Percentiles rank a stretch among this genome's conserved stretches.
phyloP scores from a whole-genome alignment of 2,888 invertebrate species.

The Agonopterix alstromeriana region DNA sequence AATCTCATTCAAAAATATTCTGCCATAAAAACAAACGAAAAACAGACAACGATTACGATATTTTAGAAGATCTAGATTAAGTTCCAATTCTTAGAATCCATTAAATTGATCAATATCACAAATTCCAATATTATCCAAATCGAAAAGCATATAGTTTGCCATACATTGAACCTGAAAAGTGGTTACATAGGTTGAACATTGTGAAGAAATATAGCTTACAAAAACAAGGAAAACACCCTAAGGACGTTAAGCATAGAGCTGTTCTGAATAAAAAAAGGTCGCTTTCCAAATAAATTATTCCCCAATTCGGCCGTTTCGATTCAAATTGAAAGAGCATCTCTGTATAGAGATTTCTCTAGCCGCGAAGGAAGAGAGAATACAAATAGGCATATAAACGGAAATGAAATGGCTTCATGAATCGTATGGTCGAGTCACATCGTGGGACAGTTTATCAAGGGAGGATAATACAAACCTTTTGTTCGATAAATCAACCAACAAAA shows the following conservation, averaged over 20 bases:
- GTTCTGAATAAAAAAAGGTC: conserved; percentile 54
- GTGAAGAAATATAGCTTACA: conserved; percentile 13
- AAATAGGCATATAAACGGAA: conserved; percentile 68
- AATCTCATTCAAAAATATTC: too few relatives aligned
- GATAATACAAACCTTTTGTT: conserved; percentile 33
- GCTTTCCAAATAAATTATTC: conserved; percentile 65
- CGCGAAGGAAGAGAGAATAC: conserved; percentile 63
- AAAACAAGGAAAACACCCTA: conserved; percentile 38
- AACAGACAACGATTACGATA: too few relatives aligned
- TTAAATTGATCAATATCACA: too few relatives aligned
- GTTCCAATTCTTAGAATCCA: too few relatives aligned
- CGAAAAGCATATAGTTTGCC: too few relatives aligned
- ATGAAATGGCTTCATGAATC: conserved; percentile 64
- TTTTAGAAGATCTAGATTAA: too few relatives aligned
- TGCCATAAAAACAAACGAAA: too few relatives aligned
- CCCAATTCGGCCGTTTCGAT: conserved; percentile 68
- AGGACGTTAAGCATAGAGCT: conserved; percentile 45
- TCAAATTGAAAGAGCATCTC: conserved; percentile 70
- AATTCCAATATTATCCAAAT: too few relatives aligned
- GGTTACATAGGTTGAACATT: conserved; percentile 2
- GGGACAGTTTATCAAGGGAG: conserved; percentile 39
- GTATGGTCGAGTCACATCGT: conserved; percentile 46
- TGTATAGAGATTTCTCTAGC: conserved; percentile 68
- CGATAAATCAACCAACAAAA: conserved; percentile 9
- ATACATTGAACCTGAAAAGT: not conserved